A percentile compares a stretch with the other conserved stretches of the same genome.
Conservation (phyloP, 2,888 invertebrate genomes). For the Plemyria rubiginata region DNA sequence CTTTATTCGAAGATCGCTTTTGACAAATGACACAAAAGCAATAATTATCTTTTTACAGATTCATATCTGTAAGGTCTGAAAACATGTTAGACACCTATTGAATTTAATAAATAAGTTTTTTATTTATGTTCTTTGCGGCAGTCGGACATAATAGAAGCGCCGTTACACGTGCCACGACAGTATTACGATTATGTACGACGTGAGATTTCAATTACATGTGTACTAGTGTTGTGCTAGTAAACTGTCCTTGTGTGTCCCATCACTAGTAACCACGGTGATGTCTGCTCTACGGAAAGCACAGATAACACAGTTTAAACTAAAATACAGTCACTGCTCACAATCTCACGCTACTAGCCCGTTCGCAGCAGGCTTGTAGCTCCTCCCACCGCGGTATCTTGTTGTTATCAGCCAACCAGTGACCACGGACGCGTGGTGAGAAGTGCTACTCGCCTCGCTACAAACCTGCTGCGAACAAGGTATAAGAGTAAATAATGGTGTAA, state of each 20-base stretch:
- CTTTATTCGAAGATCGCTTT: no score
- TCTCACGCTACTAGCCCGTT: no score
- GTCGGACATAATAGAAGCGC: conserved; percentile 74
- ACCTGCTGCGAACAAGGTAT: no score
- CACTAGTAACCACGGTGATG: conserved; percentile 30
- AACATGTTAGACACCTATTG: background rate
- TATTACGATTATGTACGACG: conserved; percentile 75
- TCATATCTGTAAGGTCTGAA: no score
- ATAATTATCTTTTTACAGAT: no score
- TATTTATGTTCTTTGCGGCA: conserved; percentile 52
- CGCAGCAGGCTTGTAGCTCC: no score
- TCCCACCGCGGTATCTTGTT: no score
- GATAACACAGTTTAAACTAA: background rate
- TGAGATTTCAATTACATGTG: conserved; percentile 41
- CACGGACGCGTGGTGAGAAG: no score
- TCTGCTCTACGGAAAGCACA: conserved; percentile 17
- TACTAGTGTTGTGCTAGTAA: conserved; percentile 45
- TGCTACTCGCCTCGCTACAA: no score
- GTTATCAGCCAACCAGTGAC: no score
- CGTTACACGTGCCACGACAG: conserved; percentile 74
- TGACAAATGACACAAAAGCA: no score
- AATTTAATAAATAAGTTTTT: conserved; percentile 25
- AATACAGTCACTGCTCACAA: background rate
- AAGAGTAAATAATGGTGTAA: no score
- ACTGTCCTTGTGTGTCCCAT: conserved; percentile 30